Evolutionary conservation across 1,140 invertebrate genomes (phyloP).

Genomic region (Chlorops oryzae): DNA sequence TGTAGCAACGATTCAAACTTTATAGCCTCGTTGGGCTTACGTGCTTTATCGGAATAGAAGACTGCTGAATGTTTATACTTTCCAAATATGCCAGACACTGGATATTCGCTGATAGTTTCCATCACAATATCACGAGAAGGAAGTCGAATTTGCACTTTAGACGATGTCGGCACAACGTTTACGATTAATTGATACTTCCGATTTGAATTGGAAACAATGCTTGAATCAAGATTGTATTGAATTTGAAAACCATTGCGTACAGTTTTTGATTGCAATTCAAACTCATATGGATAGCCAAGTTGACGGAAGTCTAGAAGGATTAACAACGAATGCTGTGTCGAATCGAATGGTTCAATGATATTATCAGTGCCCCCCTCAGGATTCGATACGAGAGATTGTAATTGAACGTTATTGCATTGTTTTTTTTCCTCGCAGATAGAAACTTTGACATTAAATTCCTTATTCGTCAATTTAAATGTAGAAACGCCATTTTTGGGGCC

Average conservation of each 20-base stretch:
- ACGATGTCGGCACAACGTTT: slow-evolving; percentile 56
- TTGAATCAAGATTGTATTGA: slow-evolving; percentile 62
- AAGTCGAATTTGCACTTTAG: slow-evolving; percentile 55
- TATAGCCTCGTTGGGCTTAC: slow-evolving; percentile 56
- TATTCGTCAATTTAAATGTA: slow-evolving; percentile 62
- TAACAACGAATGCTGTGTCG: slow-evolving; percentile 52
- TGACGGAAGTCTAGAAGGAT: slow-evolving; percentile 62
- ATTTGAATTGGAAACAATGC: slow-evolving; percentile 60
- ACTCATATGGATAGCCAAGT: slow-evolving; percentile 63
- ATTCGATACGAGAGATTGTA: slow-evolving; percentile 50
- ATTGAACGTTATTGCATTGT: slow-evolving; percentile 64
- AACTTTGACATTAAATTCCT: slow-evolving; percentile 61
- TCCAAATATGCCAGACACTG: slow-evolving; percentile 40
- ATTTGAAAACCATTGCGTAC: slow-evolving; percentile 54
- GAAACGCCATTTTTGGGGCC: slow-evolving; percentile 53
- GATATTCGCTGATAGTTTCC: slow-evolving; percentile 50
- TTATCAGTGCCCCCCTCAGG: slow-evolving; percentile 28
- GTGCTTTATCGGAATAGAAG: slow-evolving; percentile 64
- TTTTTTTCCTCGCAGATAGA: slow-evolving; percentile 72
- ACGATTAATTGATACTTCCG: slow-evolving; percentile 63
- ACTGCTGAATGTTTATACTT: slow-evolving; percentile 50
- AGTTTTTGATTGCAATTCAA: slow-evolving; percentile 59
- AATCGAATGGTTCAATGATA: no score
- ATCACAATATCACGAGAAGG: slow-evolving; percentile 60
- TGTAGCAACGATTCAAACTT: slow-evolving; percentile 22